Conservation (phyloP, 2,113 vertebrate genomes). For the Paralichthys olivaceus region DNA sequence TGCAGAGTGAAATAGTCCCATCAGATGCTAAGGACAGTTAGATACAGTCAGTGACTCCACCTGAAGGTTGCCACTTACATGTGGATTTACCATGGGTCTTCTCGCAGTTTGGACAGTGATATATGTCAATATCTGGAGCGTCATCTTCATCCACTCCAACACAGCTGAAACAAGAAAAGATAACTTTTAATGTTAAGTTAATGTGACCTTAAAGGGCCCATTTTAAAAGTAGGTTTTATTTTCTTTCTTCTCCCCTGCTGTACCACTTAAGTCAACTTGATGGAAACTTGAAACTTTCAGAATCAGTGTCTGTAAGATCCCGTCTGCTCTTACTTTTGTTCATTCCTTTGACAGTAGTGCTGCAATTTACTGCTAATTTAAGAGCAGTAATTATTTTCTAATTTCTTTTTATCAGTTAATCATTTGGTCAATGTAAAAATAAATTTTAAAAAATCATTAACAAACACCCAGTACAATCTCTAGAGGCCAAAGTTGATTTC, state of each 20-base stretch:
- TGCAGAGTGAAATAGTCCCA: neutral
- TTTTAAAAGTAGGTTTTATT: neutral
- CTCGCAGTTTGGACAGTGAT: slow-evolving; percentile 98
- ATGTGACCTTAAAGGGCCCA: neutral
- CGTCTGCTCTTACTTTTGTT: too few species aligned
- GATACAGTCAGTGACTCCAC: neutral
- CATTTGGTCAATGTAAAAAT: neutral
- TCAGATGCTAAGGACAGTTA: neutral
- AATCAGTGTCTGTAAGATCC: too few species aligned
- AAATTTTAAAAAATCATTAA: too few species aligned
- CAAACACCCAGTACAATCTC: neutral
- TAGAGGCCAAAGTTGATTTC: too few species aligned
- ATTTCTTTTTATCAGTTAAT: too few species aligned
- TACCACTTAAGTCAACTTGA: neutral
- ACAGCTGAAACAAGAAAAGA: slow-evolving; percentile 84
- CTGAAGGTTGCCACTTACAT: slow-evolving; percentile 79
- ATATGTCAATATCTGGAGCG: slow-evolving; percentile 96
- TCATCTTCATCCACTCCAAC: slow-evolving; percentile 97
- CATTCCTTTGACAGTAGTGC: too few species aligned
- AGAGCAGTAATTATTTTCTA: neutral
- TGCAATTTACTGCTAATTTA: too few species aligned
- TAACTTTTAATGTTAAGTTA: neutral
- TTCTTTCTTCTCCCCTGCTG: too few species aligned
- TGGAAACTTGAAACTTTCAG: neutral
- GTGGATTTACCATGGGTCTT: slow-evolving; percentile 97